Evolutionary conservation across 2,797 vertebrate species (phyloP), one percentile per base, ranked within the genome.

Genomic region (Urosaurus nigricauda): DNA sequence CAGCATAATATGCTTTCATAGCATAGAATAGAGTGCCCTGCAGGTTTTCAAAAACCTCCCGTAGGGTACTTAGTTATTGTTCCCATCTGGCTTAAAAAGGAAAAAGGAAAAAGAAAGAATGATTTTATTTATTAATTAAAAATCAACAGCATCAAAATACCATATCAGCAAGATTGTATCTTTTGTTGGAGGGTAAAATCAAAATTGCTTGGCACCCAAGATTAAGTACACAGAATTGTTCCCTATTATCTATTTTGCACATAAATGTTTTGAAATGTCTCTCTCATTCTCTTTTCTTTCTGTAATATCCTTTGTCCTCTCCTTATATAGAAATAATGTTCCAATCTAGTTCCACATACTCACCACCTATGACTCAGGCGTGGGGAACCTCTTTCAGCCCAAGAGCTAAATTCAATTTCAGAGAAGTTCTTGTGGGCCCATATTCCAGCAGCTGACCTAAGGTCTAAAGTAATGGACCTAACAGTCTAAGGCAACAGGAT

Each of bases 1-100:
- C 51, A 73, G n/a, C 77, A 88, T 89, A 91, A 83, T 89, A 65
- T 58, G 84, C 71, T 92, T 91, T 37, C 73, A 35, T 56, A 51
- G 37, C 81, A 73, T 12, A 60, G 75, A 84, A 89, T 89, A 93
- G 88, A 60, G 0, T 0, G 70, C 68, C 32, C 35, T 32, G 63
- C 82, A 84, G 40, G 86, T 65, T 29, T 1, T 75, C 70, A 16
- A 86, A 86, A 87, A 75, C 77, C 6, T 2, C 21, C 14, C 11
- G 9, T 32, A 68, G 11, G 12, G 65, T 5, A 8, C 29, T 68
- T 11, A 32, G 29, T 7, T 29, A 13, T 29, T 12, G 12, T 68
- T 32, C 65, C 29, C 29, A 68, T 68, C 29, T 32, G 65, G 65
- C 29, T 68, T 12, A 21, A 60, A 56, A 56, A 56, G 2, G 14